Percentiles rank a stretch among this genome's conserved stretches.
Conservation (phyloP, 2,797 vertebrate genomes). For the Crypturellus tataupa region DNA sequence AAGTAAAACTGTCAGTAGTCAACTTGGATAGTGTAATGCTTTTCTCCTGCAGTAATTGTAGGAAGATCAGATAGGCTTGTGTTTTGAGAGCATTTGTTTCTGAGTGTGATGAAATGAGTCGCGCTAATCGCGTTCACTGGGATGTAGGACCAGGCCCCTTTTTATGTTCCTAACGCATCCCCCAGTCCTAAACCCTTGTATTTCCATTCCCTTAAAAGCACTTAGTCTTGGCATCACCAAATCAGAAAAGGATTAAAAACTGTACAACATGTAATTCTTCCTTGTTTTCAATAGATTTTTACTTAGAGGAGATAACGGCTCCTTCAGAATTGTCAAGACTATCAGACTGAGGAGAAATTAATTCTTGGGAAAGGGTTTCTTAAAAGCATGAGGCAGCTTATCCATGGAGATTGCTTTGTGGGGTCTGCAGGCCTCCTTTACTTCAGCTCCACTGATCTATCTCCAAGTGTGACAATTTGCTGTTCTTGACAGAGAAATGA, state of each 20-base stretch:
- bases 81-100: background rate
- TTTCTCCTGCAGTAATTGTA: background rate
- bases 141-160: rapidly evolving
- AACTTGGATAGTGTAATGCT: background rate
- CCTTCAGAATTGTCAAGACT: conserved; percentile 60
- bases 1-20: background rate
- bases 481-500: conserved; percentile 62
- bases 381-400: conserved; percentile 49
- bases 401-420: conserved; percentile 58
- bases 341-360: conserved; percentile 45
- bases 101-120: background rate
- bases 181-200: background rate
- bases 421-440: conserved; percentile 50
- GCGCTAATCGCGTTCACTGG: background rate
- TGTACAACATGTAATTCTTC: conserved; percentile 20
- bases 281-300: conserved; percentile 27
- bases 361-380: conserved; percentile 29
- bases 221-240: conserved; percentile 12
- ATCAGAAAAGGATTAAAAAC: conserved; percentile 1
- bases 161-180: background rate
- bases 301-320: conserved; percentile 32
- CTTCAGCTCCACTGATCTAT: conserved; percentile 69
- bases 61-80: background rate
- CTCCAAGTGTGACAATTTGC: conserved; percentile 41
- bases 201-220: conserved; percentile 9